Evolutionary conservation across 2,113 vertebrate species (phyloP).

Genomic region (Takifugu flavidus): DNA sequence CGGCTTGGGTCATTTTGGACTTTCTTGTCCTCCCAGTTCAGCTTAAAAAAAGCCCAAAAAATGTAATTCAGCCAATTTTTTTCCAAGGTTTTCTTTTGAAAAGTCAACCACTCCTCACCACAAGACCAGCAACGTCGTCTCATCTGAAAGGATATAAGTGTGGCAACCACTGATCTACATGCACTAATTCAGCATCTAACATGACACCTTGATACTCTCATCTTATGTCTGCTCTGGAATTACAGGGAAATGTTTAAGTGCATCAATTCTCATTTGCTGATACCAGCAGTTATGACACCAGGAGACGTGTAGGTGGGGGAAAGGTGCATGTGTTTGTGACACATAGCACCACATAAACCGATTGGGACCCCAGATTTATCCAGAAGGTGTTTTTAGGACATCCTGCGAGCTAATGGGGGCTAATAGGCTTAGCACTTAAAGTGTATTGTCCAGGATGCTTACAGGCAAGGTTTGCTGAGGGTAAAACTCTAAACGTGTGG

Average conservation of each 20-base stretch:
- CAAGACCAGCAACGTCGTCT: background rate
- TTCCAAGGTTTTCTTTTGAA: background rate
- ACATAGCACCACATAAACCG: constrained; percentile 72
- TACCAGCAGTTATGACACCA: constrained; percentile 32
- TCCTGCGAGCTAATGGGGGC: constrained; percentile 81
- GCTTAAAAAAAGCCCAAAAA: no score
- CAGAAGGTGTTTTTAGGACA: constrained; percentile 79
- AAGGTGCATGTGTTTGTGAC: constrained; percentile 44
- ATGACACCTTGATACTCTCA: no score
- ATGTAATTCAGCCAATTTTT: no score
- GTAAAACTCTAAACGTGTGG: constrained; percentile 92
- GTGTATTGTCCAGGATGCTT: constrained; percentile 88
- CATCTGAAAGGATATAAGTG: constrained; percentile 6
- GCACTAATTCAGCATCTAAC: background rate
- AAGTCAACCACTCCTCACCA: background rate
- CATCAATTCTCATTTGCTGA: constrained; percentile 39
- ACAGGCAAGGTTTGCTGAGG: constrained; percentile 94
- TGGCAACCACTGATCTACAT: constrained; percentile 4
- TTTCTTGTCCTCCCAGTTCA: no score
- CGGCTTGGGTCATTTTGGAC: no score
- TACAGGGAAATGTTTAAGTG: constrained; percentile 20
- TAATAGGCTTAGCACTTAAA: constrained; percentile 92
- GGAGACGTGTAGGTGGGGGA: constrained; percentile 16
- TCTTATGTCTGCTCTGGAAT: constrained; percentile 11
- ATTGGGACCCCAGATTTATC: constrained; percentile 74